Conservation (phyloP, 2,113 vertebrate genomes). For the Stigmatopora argus region DNA sequence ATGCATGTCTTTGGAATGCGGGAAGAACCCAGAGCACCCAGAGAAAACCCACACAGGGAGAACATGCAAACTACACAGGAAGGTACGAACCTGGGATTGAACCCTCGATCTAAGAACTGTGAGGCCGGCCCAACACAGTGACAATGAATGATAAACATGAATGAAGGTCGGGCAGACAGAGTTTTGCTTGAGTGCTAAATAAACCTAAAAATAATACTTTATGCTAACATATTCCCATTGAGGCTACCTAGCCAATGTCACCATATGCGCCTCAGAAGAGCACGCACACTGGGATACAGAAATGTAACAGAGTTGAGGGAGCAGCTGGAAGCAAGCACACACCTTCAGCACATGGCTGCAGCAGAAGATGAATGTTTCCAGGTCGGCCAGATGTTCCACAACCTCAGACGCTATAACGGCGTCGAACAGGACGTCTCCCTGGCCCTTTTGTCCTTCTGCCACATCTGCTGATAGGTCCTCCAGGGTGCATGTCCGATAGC, state of each 20-base stretch:
- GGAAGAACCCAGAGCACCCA: too few relatives aligned
- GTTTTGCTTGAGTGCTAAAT: not conserved
- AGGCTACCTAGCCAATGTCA: constrained; percentile 4
- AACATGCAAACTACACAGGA: too few relatives aligned
- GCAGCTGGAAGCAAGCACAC: constrained; percentile 29
- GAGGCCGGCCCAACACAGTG: too few relatives aligned
- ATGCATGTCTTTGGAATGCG: too few relatives aligned
- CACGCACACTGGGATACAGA: constrained; percentile 11
- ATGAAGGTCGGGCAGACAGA: not conserved
- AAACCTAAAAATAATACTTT: constrained; percentile 1
- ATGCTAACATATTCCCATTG: constrained; percentile 11
- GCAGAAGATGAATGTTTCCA: constrained; percentile 83
- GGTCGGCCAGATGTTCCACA: constrained; percentile 87
- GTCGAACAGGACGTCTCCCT: constrained; percentile 67
- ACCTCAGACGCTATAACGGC: constrained; percentile 93
- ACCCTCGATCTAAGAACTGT: too few relatives aligned
- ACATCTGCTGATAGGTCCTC: constrained; percentile 79
- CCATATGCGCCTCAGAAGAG: constrained; percentile 21
- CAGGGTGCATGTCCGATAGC: constrained; percentile 79
- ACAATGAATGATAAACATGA: not conserved
- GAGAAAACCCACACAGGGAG: too few relatives aligned
- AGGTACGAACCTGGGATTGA: too few relatives aligned
- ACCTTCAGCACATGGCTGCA: constrained; percentile 86
- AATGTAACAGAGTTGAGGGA: constrained; percentile 10
- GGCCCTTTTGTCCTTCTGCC: constrained; percentile 16